These are phyloP conservation scores for Flexamia atlantica DNA, from an alignment of 2,888 invertebrate genomes.

Conservation along the genomic window DNA sequence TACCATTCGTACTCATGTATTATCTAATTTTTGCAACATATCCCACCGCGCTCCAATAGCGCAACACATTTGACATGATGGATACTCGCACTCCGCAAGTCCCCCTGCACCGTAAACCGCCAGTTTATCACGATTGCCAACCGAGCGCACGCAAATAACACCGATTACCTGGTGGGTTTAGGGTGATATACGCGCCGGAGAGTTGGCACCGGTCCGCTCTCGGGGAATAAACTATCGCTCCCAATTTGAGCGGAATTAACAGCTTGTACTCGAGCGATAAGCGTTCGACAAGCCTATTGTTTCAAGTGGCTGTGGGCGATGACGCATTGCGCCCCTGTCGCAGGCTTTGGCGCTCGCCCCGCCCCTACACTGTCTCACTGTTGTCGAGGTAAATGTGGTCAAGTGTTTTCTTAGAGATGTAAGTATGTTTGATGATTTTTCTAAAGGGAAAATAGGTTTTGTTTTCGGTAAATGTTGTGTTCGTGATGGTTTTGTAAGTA, in stretches of 20 bases:
- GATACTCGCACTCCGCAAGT: too few relatives aligned
- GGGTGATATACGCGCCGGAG: conserved; percentile 46
- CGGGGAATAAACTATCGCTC: conserved; percentile 54
- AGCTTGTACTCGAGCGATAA: conserved; percentile 46
- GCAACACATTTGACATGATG: too few relatives aligned
- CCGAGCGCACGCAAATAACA: conserved; percentile 34
- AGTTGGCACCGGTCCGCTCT: conserved; percentile 37
- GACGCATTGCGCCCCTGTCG: conserved; percentile 8
- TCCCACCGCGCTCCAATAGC: too few relatives aligned
- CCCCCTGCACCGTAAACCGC: too few relatives aligned
- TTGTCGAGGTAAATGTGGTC: too few relatives aligned
- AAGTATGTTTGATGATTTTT: too few relatives aligned
- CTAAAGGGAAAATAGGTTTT: too few relatives aligned
- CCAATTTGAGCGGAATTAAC: conserved; percentile 57
- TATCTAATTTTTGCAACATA: too few relatives aligned
- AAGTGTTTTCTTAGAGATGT: too few relatives aligned
- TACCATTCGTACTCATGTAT: too few relatives aligned
- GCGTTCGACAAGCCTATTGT: conserved; percentile 55
- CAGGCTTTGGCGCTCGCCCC: not conserved
- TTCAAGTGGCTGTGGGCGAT: conserved; percentile 51
- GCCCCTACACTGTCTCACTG: not conserved
- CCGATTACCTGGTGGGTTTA: conserved; percentile 51
- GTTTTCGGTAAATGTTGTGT: too few relatives aligned
- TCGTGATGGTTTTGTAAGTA: too few relatives aligned
- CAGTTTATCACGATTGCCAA: conserved; percentile 24